Conservation (phyloP, 2,113 vertebrate genomes). For the Archilochus colubris region DNA sequence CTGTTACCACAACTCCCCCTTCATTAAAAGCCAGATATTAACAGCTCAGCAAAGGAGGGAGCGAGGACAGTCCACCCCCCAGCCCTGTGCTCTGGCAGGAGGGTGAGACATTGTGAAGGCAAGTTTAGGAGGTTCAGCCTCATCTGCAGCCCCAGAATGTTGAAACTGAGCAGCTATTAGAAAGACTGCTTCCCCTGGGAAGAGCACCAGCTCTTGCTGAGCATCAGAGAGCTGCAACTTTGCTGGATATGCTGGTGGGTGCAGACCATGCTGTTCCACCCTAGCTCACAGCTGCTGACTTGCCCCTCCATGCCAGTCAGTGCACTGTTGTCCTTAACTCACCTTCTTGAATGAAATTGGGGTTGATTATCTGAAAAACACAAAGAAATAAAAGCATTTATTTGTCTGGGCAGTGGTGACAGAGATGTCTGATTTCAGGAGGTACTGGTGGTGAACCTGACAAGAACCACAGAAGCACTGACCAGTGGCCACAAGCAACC, state of each 20-base stretch:
- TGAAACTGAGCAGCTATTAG: background rate
- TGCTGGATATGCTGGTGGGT: background rate
- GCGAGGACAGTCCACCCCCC: background rate
- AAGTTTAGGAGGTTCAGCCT: background rate
- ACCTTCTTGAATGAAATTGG: constrained; percentile 99
- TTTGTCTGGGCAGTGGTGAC: background rate
- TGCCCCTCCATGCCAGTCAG: background rate
- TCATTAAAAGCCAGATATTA: background rate
- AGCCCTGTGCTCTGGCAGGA: background rate
- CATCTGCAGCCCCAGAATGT: background rate
- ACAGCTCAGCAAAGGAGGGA: background rate
- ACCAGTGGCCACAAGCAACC: background rate
- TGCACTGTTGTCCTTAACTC: constrained; percentile 67
- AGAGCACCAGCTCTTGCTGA: background rate
- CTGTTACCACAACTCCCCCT: background rate
- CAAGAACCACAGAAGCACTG: background rate
- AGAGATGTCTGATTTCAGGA: background rate
- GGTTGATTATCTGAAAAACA: constrained; percentile 95
- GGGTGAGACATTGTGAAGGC: background rate
- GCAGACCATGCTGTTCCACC: background rate
- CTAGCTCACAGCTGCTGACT: background rate
- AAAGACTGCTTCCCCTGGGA: background rate
- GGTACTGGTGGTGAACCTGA: background rate
- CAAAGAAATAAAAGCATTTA: constrained; percentile 69
- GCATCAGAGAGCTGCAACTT: background rate